Evolutionary conservation across 2,797 vertebrate genomes (phyloP), one percentile per base, ranked within the genome.

Genomic region (Pseudochromis fuscus): DNA sequence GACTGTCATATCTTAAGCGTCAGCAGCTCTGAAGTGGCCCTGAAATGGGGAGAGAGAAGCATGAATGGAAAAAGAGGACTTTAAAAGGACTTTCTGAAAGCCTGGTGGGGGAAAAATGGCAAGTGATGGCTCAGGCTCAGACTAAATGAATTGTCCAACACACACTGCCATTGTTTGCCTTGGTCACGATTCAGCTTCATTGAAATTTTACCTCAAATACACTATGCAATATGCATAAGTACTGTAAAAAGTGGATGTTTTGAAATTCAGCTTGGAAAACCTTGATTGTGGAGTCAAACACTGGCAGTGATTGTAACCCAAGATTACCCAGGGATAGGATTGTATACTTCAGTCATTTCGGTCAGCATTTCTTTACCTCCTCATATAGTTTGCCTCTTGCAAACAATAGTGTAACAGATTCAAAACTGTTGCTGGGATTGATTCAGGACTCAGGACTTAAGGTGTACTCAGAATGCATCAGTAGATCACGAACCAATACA

Each of bases 21-120:
- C 77, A 81, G 69, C 66, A 61, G 58, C 48, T 67, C 61, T 21
- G 25, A 71, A 78, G 59, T 52, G 55, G 56, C 27, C 16, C 38
- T 48, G 38, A 61, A 76, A 66, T 18, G 3, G 50, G 21, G 9
- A 61, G 3, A 61, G 3, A 67, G 58, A 5, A 37, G 19, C n/a
- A 28, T 40, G 35, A 61, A 60, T 24, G 50, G 38, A 37, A 63
- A 51, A 40, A n/a, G n/a, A n/a, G 45, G 5, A 25, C 60, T 67
- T 30, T 3, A 31, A 42, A 51, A 16, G 19, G 46, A 18, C 15
- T 31, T 49, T 80, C 52, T 38, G 19, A 63, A 57, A 50, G 61
- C 21, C 4, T 38, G 11, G 15, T 37, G 12, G 35, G 6, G 9
- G n/a, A 67, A 49, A 53, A 63, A 69, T 58, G 13, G 4, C 9